Evolutionary conservation across 2,888 invertebrate species (phyloP), one percentile per base, ranked within the genome.

Genomic region (Protula sp.): DNA sequence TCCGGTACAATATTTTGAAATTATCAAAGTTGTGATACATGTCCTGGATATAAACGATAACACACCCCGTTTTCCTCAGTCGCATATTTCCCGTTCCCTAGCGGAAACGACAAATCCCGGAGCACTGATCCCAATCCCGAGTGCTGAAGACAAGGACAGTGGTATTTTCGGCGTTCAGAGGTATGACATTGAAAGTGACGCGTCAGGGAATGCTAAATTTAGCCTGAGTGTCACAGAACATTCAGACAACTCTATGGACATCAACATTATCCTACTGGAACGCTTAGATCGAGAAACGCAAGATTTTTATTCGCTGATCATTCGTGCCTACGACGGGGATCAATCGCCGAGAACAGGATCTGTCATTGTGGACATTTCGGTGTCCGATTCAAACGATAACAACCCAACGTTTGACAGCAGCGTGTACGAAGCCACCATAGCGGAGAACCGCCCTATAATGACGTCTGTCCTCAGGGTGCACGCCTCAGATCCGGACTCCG

Each of bases 171-270:
- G 63, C 2, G 54, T 66, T 3, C 47, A 57, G 19, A 30, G 30
- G 26, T 66, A 66, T 47, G 60, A 53, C 30, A 47, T 67, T 19
- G 48, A 58, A n/a, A 24, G 9, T 9, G 38, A 38, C 9, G 14
- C 57, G 9, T 29, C 30, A 2, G 30, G 47, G 3, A 50, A 29
- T 14, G 48, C 53, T 4, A 22, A 50, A 26, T 60, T 60, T 30
- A 48, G 38, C 3, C 30, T 60, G n/a, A 48, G 57, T n/a, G 57
- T 54, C 4, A 57, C 54, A n/a, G 54, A 30, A 4, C 57, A 59
- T 24, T 38, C 48, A 19, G 65, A 61, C 27, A 61, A 61, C 14
- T 48, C 91, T n/a, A 26, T 59, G 30, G 64, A 60, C 26, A 28
- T 59, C 27, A 30, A 47, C 1, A 14, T 62, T 9, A 52, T 28